Percentiles rank a stretch among this genome's conserved stretches.
These are phyloP conservation scores for Rhinogobio ventralis DNA, from an alignment of 2,797 vertebrate genomes.

Conservation along the genomic window DNA sequence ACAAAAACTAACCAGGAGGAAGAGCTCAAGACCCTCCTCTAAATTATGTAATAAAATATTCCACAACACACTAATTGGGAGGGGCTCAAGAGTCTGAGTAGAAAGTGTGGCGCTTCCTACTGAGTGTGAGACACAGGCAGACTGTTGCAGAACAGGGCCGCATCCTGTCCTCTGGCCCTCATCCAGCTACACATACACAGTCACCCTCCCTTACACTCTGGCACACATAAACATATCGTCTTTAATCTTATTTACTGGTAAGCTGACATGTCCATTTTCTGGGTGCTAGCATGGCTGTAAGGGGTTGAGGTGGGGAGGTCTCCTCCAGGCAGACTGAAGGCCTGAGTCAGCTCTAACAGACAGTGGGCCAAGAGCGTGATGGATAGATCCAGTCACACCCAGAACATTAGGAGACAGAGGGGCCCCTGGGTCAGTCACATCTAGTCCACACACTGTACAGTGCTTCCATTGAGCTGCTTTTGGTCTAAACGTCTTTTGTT, in stretches of 20 bases:
- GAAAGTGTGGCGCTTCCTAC: slow-evolving; percentile 10
- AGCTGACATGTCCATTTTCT: slow-evolving; percentile 41
- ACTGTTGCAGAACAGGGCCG: slow-evolving; percentile 13
- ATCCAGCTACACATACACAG: slow-evolving; percentile 32
- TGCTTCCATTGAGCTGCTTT: neutral
- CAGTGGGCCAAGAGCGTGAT: slow-evolving; percentile 31
- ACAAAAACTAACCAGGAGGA: neutral
- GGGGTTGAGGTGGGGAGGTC: slow-evolving; percentile 24
- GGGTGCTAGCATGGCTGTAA: slow-evolving; percentile 13
- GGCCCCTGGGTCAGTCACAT: slow-evolving; percentile 23
- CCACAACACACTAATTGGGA: neutral
- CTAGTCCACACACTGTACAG: neutral
- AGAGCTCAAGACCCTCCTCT: neutral
- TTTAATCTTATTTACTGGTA: slow-evolving; percentile 49
- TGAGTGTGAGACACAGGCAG: slow-evolving; percentile 27
- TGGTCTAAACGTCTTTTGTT: neutral
- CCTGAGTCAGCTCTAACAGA: slow-evolving; percentile 49
- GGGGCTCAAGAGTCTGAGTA: neutral
- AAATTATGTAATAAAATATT: neutral
- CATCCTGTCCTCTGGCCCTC: slow-evolving; percentile 40
- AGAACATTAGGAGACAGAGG: slow-evolving; percentile 22
- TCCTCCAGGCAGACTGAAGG: slow-evolving; percentile 16
- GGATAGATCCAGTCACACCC: slow-evolving; percentile 40
- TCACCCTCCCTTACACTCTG: neutral
- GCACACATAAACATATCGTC: slow-evolving; percentile 18